These are phyloP conservation scores for Scophthalmus maximus DNA, from an alignment of 2,113 vertebrate genomes.

Conservation along the genomic window DNA sequence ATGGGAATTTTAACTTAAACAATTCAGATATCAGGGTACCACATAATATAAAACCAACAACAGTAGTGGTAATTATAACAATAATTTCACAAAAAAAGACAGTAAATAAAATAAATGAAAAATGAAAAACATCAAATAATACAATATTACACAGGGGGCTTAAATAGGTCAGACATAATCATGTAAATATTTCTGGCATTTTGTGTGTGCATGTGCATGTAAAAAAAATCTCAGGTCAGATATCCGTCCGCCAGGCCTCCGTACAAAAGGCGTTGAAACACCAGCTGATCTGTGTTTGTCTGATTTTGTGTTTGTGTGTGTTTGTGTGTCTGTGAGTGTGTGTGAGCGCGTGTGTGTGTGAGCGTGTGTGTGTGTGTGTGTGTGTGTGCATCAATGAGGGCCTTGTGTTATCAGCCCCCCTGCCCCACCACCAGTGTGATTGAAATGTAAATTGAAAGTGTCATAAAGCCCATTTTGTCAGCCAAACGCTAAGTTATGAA, in stretches of 20 bases:
- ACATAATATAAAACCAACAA: too few species aligned
- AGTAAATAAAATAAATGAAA: too few species aligned
- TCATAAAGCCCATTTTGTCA: conserved; percentile 67
- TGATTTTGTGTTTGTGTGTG: conserved; percentile 2
- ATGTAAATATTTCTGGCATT: too few species aligned
- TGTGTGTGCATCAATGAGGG: conserved; percentile 56
- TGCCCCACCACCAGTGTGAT: conserved; percentile 20
- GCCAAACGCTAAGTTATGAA: conserved; percentile 58
- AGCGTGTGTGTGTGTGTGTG: conserved; percentile 1
- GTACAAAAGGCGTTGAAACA: conserved; percentile 42
- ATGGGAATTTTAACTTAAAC: too few species aligned
- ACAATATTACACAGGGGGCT: too few species aligned
- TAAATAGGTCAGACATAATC: too few species aligned
- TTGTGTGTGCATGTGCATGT: conserved; percentile 15
- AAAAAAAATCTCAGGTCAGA: conserved; percentile 50
- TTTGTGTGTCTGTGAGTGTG: conserved; percentile 17
- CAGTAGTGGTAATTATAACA: too few species aligned
- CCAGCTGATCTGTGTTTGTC: conserved; percentile 46
- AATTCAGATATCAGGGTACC: too few species aligned
- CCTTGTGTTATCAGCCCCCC: conserved; percentile 63
- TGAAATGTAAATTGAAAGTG: conserved; percentile 72
- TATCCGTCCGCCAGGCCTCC: conserved; percentile 38
- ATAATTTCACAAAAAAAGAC: too few species aligned
- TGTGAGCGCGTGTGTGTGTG: conserved; percentile 20
- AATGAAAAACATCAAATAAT: too few species aligned